These are phyloP conservation scores for Drosophila ohnishii DNA, from an alignment of 1,140 invertebrate species.

Conservation along the genomic window DNA sequence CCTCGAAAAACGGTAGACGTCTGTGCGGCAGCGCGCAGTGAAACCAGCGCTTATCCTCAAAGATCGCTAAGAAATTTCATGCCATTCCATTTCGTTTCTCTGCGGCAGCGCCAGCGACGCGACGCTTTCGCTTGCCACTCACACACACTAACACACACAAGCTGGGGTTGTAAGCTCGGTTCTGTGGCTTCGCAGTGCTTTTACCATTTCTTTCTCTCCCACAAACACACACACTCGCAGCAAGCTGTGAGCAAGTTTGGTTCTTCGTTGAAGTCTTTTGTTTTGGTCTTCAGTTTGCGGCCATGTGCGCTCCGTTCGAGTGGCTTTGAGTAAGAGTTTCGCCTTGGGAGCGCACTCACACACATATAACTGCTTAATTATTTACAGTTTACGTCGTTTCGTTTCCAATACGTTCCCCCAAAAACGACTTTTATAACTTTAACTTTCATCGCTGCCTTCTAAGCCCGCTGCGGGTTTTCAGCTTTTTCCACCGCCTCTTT, in stretches of 20 bases:
- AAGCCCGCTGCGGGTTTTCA: conserved; percentile 38
- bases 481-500: conserved; percentile 30
- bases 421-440: conserved; percentile 74
- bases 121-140: conserved; percentile 73
- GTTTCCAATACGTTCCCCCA: conserved; percentile 58
- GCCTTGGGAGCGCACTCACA: conserved; percentile 61
- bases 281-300: conserved; percentile 70
- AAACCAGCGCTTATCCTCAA: conserved; percentile 79
- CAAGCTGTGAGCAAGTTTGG: conserved; percentile 60
- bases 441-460: conserved; percentile 77
- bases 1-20: conserved; percentile 78
- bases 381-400: conserved; percentile 69
- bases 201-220: conserved; percentile 74
- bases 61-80: conserved; percentile 82
- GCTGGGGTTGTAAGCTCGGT: conserved; percentile 23
- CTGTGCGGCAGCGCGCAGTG: conserved; percentile 80
- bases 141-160: conserved; percentile 27
- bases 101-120: conserved; percentile 48
- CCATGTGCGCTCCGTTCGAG: conserved; percentile 62
- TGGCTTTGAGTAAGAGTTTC: conserved; percentile 58
- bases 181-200: conserved; percentile 49
- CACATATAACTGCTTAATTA: conserved; percentile 53
- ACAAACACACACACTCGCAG: conserved; percentile 24
- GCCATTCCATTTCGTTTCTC: conserved; percentile 78
- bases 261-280: conserved; percentile 81